Conservation (phyloP, 2,888 invertebrate genomes). For the Drosophila melanosoma region DNA sequence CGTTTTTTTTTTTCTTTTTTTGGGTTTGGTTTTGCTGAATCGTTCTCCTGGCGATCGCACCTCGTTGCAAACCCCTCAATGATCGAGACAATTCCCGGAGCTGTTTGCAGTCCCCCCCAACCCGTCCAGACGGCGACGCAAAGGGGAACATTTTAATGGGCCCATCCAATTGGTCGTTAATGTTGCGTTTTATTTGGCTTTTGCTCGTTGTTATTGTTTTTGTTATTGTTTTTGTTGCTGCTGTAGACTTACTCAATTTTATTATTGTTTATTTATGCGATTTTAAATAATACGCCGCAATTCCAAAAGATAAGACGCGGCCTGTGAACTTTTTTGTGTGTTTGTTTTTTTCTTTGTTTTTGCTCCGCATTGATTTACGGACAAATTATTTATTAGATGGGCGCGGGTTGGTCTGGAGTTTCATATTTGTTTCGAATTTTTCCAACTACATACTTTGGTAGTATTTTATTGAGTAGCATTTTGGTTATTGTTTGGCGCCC, state of each 20-base stretch:
- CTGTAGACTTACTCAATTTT: conserved; percentile 74
- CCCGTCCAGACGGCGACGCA: conserved; percentile 44
- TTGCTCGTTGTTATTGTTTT: conserved; percentile 50
- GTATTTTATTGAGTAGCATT: conserved; percentile 45
- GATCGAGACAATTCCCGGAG: conserved; percentile 24
- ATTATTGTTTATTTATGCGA: conserved; percentile 81
- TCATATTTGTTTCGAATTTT: conserved; percentile 13
- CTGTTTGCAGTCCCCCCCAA: conserved; percentile 12
- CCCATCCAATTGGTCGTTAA: conserved; percentile 83
- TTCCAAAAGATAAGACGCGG: conserved; percentile 71
- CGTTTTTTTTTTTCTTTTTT: not conserved
- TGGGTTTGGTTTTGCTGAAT: conserved; percentile 22
- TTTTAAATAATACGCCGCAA: conserved; percentile 79
- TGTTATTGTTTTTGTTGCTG: conserved; percentile 32
- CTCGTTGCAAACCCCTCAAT: conserved; percentile 45
- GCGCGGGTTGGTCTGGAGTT: conserved; percentile 27
- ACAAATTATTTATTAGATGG: conserved; percentile 69
- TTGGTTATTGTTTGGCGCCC: conserved; percentile 46
- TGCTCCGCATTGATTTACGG: conserved; percentile 66
- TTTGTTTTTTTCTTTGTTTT: conserved; percentile 1
- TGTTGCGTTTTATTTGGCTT: conserved; percentile 82
- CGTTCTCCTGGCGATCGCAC: conserved; percentile 50
- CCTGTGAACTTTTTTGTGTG: conserved; percentile 46
- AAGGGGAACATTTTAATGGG: conserved; percentile 77
- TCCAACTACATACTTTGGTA: conserved; percentile 39